phyloP scores from a whole-genome alignment of 2,113 vertebrate species.

The Sinocyclocheilus anophthalmus region DNA sequence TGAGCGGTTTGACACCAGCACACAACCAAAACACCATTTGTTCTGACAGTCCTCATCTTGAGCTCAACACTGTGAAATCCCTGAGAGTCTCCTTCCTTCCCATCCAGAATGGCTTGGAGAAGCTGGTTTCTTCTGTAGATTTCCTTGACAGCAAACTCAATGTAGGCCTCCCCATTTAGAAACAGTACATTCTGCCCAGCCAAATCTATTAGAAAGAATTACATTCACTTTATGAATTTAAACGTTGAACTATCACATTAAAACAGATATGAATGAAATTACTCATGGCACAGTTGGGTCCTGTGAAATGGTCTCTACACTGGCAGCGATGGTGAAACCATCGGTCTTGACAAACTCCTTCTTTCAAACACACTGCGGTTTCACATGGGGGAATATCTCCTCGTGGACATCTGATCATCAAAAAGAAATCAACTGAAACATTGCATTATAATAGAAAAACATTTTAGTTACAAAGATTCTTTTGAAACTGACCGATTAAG shows the following conservation, averaged over 20 bases:
- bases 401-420: constrained; percentile 69
- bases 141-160: constrained; percentile 77
- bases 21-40: constrained; percentile 65
- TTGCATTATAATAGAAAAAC: not conserved
- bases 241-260: not conserved
- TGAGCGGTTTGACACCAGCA: constrained; percentile 56
- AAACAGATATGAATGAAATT: not conserved
- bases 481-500: constrained; percentile 63
- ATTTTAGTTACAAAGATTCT: not conserved
- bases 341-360: constrained; percentile 71
- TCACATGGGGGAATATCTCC: constrained; percentile 60
- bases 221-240: not conserved
- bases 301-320: constrained; percentile 71
- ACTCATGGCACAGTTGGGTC: constrained; percentile 73
- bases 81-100: constrained; percentile 10
- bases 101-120: constrained; percentile 56
- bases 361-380: constrained; percentile 68
- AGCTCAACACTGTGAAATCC: constrained; percentile 62
- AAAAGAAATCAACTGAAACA: not conserved
- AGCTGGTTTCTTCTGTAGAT: constrained; percentile 70
- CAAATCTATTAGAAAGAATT: constrained; percentile 59
- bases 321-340: constrained; percentile 75
- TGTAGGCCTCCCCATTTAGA: constrained; percentile 64
- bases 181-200: constrained; percentile 68
- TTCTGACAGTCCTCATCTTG: constrained; percentile 60